Percentiles rank a stretch among this genome's conserved stretches.
Evolutionary conservation across 2,113 vertebrate genomes (phyloP).

Genomic region (Drymodes brunneopygia): DNA sequence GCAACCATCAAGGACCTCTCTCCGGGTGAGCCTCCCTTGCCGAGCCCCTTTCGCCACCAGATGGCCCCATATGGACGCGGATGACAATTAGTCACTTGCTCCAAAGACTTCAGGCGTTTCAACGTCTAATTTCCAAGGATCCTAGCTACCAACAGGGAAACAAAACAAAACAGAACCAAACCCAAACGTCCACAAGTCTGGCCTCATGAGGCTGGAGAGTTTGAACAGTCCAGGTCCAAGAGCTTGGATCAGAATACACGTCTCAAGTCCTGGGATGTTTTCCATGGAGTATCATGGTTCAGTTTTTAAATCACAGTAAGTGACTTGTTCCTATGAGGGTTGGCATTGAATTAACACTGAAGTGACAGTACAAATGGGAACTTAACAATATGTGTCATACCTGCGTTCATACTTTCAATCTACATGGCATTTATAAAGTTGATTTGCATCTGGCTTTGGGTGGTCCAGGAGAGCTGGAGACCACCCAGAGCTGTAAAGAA

Average conservation of each 20-base stretch:
- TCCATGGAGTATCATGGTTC: not conserved
- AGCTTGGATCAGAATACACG: not conserved
- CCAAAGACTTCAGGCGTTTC: rapidly evolving
- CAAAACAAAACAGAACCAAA: not conserved
- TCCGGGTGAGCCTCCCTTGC: not conserved
- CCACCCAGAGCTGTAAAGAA: not conserved
- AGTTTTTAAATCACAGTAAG: not conserved
- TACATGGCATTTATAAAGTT: not conserved
- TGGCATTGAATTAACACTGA: not conserved
- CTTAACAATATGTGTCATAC: not conserved
- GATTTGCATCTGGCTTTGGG: not conserved
- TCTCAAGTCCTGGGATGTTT: not conserved
- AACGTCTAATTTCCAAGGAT: not conserved
- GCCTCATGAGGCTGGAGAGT: not conserved
- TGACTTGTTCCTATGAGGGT: rapidly evolving
- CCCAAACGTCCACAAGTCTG: not conserved
- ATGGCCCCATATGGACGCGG: not conserved
- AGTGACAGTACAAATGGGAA: not conserved
- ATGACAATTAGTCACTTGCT: not conserved
- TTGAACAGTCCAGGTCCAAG: not conserved
- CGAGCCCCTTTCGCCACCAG: not conserved
- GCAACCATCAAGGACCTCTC: rapidly evolving
- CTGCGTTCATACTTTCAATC: not conserved
- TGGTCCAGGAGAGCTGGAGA: not conserved
- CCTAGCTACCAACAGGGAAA: not conserved